Evolutionary conservation across 2,113 vertebrate species (phyloP), one percentile per base, ranked within the genome.

Genomic region (Chiloscyllium plagiosum): DNA sequence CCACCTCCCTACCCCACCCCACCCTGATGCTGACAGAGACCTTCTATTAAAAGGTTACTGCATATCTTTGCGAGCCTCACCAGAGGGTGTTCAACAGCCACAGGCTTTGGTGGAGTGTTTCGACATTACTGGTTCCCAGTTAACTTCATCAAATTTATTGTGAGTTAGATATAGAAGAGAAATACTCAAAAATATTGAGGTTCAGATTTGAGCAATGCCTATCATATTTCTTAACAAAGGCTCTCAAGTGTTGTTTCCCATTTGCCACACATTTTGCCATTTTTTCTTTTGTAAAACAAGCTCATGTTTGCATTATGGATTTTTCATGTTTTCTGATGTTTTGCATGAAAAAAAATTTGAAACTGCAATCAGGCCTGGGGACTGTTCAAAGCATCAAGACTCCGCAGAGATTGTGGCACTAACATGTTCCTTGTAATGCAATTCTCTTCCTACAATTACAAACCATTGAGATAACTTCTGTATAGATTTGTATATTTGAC

Each of bases 401-500:
- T 72, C 68, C 33, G 24, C 94, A 50, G 69, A 72, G 94, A 97
- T 97, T 98, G 98, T 97, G 96, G 97, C 97, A 97, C 97, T 96
- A 97, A 97, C 97, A 97, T 96, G 97, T 97, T 97, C 97, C 96
- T 97, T 97, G 97, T 97, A 96, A 97, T 97, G 96, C 97, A 97
- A 97, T 98, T 98, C 97, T 98, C 97, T 97, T 98, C 97, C 96
- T 97, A 97, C 97, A 97, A 97, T 96, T 95, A 7, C 97, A 97
- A 97, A 97, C 95, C 95, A 7, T 96, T 96, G 96, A 97, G 96
- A 97, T 97, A 97, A 42, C 96, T 96, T 98, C 97, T 98, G 97
- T 98, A 97, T 98, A 98, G 97, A 98, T 98, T 96, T 98, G 97
- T 98, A 97, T 97, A 97, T 97, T 98, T 98, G 97, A 98, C 98